Evolutionary conservation across 2,888 invertebrate genomes (phyloP), one percentile per base, ranked within the genome.

Genomic region (Calliopum simillimum): DNA sequence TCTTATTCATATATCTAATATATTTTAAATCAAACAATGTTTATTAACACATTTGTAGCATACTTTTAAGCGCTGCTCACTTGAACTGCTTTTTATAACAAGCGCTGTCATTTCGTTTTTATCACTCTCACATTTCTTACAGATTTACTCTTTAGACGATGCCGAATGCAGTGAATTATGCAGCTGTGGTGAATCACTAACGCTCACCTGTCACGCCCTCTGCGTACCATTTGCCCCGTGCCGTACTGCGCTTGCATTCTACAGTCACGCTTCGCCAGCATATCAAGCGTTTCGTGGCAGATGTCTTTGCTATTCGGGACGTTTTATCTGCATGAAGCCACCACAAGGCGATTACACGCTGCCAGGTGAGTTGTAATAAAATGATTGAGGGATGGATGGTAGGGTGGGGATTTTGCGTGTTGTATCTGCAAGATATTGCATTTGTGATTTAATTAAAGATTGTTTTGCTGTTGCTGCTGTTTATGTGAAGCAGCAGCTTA

Each of bases 321-420:
- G 93, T 75, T 96, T 96, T 87, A 95, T 96, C 87, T 96, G 96
- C 87, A 95, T 95, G 93, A 91, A 95, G 81, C 96, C 96, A 69
- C 89, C 90, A 74, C 90, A 91, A 73, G 90, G 91, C 88, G 88
- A 89, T 82, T 86, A 86, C 77, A 79, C 80, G 71, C 77, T 86
- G 73, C 86, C 86, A 79, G 86, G 86, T 86, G 71, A 81, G 78
- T 76, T 43, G n/a, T n/a, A n/a, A 19, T 43, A 49, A 33, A 33
- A 33, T 49, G 19, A 41, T n/a, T 12, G 21, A 16, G 12, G 19
- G 21, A 4, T 43, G 16, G 23, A 21, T 11, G 16, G 16, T 8
- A 16, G 33, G 14, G 25, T n/a, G n/a, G n/a, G n/a, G n/a, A n/a
- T 11, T 41, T 41, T 16, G 51, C 64, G 43, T 53, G n/a, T n/a